These are phyloP conservation scores for Darevskia nairensis DNA, from an alignment of 2,797 vertebrate genomes.

Conservation along the genomic window DNA sequence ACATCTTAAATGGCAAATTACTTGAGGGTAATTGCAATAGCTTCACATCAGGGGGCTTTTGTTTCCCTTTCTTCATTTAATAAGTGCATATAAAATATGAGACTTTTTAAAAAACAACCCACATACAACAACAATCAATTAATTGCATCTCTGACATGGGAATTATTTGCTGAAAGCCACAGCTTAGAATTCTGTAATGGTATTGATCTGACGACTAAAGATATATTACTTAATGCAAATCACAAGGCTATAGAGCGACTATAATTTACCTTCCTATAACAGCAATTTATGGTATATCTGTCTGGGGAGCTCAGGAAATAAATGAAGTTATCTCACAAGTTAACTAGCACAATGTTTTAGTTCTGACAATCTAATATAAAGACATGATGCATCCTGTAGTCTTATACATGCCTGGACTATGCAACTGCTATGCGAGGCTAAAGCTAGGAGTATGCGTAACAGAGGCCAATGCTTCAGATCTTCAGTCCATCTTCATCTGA, in stretches of 20 bases:
- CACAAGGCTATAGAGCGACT: conserved; percentile 36
- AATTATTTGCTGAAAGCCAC: conserved; percentile 36
- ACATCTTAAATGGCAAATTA: conserved; percentile 51
- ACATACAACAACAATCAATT: conserved; percentile 53
- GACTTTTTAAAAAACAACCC: conserved; percentile 32
- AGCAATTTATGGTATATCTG: conserved; percentile 16
- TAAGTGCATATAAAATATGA: conserved; percentile 33
- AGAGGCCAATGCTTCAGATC: neutral
- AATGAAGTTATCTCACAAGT: conserved; percentile 28
- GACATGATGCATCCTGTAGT: neutral
- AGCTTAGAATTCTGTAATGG: conserved; percentile 3
- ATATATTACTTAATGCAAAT: conserved; percentile 50
- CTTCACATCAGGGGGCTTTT: conserved; percentile 2
- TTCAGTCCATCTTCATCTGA: neutral
- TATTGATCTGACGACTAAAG: conserved; percentile 53
- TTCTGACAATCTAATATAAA: conserved; percentile 28
- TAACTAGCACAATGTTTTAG: conserved; percentile 41
- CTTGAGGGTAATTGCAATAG: conserved; percentile 50
- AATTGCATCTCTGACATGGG: conserved; percentile 51
- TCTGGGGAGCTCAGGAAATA: conserved; percentile 32
- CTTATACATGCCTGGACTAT: neutral
- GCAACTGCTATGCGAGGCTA: neutral
- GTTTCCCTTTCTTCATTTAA: conserved; percentile 43
- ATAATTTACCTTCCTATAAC: conserved; percentile 11
- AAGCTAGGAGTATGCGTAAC: neutral